Base-by-base conservation (phyloP, 2,797 vertebrate genomes). In the Phyllotis vaccarum region DNA sequence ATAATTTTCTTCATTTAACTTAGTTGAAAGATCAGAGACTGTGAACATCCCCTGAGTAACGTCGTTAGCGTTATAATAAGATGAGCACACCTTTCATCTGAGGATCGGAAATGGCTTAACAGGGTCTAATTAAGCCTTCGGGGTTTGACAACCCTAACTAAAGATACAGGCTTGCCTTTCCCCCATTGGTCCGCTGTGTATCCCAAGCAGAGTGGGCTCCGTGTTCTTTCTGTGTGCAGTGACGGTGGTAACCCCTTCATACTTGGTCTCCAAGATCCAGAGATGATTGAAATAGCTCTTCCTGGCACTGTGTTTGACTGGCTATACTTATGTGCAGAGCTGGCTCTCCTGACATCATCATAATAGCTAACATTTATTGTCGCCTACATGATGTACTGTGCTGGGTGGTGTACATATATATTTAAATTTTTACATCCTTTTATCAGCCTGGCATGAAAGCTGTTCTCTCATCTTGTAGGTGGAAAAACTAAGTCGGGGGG, bases 1-100 rank as follows among this genome's bases (percentile, higher is more conserved):
- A 87, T 97, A 81, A 95, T 93, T 96, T 92, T 87, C 75, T 91
- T 96, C 90, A 60, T 93, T 97, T 97, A 95, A 92, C 96, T 93
- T 86, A 58, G 89, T 94, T 75, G 78, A 37, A 94, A 94, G 96
- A 94, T 96, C 88, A 96, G 95, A 97, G 80, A 83, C 56, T 85
- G 74, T 76, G 62, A 94, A 91, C 80, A 89, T 83, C 86, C 93
- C 97, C 56, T 12, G 1, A 93, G 90, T 0, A 24, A 60, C 94
- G 82, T 83, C 43, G 94, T 96, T 89, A 94, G 80, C 2, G 72
- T 70, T 54, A n/a, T 90, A 90, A 95, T 92, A 89, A 62, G 54
- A 93, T 75, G 93, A 96, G 58, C 66, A n/a, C 37, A 91, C 89
- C 94, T 97, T 97, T 96, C 95, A 96, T 97, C 90, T 86, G n/a